phyloP scores from a whole-genome alignment of 2,888 invertebrate species.

The Seladonia tumulorum region DNA sequence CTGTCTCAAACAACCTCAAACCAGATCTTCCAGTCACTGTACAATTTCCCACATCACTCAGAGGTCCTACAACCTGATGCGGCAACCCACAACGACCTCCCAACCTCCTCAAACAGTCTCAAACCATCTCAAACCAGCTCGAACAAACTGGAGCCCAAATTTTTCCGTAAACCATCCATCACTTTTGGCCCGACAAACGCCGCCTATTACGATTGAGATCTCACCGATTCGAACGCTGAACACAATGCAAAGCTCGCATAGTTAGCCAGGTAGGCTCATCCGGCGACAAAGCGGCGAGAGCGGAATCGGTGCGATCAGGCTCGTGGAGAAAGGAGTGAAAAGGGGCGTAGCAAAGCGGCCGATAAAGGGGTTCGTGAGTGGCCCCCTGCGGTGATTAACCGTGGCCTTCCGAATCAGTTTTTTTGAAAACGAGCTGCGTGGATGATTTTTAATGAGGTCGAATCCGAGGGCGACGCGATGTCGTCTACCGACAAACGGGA shows the following conservation, averaged over 20 bases:
- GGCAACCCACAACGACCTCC: too few relatives aligned
- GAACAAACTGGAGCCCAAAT: background rate
- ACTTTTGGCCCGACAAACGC: background rate
- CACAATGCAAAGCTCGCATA: background rate
- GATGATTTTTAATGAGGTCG: conserved; percentile 61
- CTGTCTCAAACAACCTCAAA: background rate
- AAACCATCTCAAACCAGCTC: background rate
- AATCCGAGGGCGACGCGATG: conserved; percentile 29
- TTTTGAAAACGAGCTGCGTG: conserved; percentile 22
- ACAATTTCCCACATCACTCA: background rate
- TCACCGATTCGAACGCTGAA: background rate
- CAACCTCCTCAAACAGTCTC: background rate
- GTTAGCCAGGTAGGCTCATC: background rate
- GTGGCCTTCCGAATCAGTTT: conserved; percentile 55
- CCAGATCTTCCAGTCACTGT: background rate
- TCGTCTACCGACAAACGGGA: conserved; percentile 35
- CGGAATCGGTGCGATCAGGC: conserved; percentile 27
- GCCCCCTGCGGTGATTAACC: conserved; percentile 51
- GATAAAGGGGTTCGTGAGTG: conserved; percentile 45
- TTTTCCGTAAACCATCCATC: background rate
- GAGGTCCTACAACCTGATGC: background rate
- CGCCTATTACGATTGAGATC: background rate
- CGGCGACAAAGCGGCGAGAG: background rate
- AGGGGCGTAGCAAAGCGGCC: conserved; percentile 8
- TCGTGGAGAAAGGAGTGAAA: background rate